Evolutionary conservation across 2,888 invertebrate species (phyloP), one percentile per base, ranked within the genome.

Genomic region (Biston stratarius): DNA sequence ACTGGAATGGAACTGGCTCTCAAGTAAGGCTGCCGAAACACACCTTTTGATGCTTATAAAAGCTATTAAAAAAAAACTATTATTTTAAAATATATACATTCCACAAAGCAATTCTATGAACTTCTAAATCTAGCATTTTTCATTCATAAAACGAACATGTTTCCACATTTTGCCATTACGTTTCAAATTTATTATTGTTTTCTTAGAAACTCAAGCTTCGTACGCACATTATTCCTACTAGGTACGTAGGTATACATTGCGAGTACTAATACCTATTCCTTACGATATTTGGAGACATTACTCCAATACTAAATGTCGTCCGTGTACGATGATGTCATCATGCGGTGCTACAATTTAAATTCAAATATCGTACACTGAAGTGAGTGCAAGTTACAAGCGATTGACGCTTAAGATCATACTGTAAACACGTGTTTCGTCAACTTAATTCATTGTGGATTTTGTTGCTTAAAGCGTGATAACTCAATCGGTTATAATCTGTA

Each of bases 281-380:
- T 61, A 64, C 69, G 64, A 64, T 64, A 64, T 64, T 69, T 69
- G 61, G 61, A 38, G 55, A 72, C 71, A 76, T 77, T 73, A 77
- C 74, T 69, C 77, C 76, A 84, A 79, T 75, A 81, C 81, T 82
- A 82, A 87, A 86, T 83, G 83, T 81, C 79, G 63, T 69, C 76
- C 74, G 78, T 77, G 76, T 72, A 70, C 77, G 76, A 83, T 90
- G 90, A 90, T 88, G 89, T 90, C 90, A 90, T 82, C 51, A 14
- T 74, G 72, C 76, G 76, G 74, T 78, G 73, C 71, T 78, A 77
- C 72, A 80, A 77, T 88, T 89, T 81, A 83, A 84, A 90, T 90
- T 90, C 89, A 81, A 78, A 79, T 80, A 78, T 79, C 87, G 88
- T 89, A 83, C 74, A 52, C 64, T 61, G 15, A 56, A 38, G 72